Base-by-base conservation (phyloP, 2,113 vertebrate species). In the Phylloscopus trochilus region DNA sequence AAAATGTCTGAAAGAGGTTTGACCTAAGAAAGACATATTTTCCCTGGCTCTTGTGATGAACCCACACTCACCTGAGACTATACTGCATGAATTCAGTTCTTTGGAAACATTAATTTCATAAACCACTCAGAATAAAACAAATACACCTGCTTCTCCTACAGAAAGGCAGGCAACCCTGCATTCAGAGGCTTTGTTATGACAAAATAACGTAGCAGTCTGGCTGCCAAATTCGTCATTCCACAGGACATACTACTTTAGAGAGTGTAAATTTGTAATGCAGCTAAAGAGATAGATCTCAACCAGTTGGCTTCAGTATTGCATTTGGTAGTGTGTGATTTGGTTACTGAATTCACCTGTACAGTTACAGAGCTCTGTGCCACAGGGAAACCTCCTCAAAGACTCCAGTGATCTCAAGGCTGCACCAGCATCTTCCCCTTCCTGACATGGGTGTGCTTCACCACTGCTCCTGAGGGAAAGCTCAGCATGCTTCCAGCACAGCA, bases 361-460 rank as follows among this genome's bases (percentile, higher is more conserved):
- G 33, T 23, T 58, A 33, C 15, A 49, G 63, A n/a, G 67, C 31
- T 76, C 44, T 35, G 17, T 73, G 49, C 46, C 49, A 35, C 33
- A 41, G 11, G n/a, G 20, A 68, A 83, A 33, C 31, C 24, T 68
- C 56, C 53, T 24, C 15, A 68, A 53, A 70, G 28, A 23, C 11
- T 63, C 16, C 76, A 70, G 35, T 0, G 3, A 60, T 13, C 39
- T 68, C 30, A 37, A 64, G 53, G 26, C 28, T 70, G 31, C 24
- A 49, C 27, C 30, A 67, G 9, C 28, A 81, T 6, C 12, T 70
- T 81, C 18, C 7, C 6, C 9, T 3, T 9, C 1, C 5, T 44
- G 47, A 9, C 12, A 11, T 0, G 0, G 28, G 12, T 28, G 9
- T 51, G 18, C 30, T 67, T 46, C 59, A 53, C 8, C 26, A 16